Base-by-base conservation (phyloP, 2,797 vertebrate genomes). In the Lycodopsis pacificus region DNA sequence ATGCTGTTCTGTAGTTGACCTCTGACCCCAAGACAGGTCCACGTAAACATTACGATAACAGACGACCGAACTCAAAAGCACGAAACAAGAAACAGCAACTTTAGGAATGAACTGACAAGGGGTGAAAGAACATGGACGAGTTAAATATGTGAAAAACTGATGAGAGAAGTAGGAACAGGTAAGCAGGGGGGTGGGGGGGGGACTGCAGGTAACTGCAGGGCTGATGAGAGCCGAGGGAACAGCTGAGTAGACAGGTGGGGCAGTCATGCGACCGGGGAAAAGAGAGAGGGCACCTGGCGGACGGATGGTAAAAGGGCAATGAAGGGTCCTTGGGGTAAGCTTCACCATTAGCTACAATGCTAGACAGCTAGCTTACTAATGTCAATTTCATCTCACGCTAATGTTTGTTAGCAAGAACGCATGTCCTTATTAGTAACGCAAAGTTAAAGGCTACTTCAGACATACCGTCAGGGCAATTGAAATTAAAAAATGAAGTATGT, bases 1-100 rank as follows among this genome's bases (percentile, higher is more conserved):
- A 86, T 22, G 76, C 61, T 71, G 72, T 56, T 71, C 59, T 27
- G 59, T 34, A 46, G 22, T 48, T 80, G 83, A 86, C 79, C 79
- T 85, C 38, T 82, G 79, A 80, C 79, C 80, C 76, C 49, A 63
- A 49, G 73, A 88, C 51, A 14, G 51, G 6, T 57, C 30, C 25
- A 57, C 27, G 54, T 56, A 17, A 17, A 56, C 7, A 15, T 30
- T 32, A 17, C 20, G 27, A 32, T 30, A 57, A 57, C 54, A 54
- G 53, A 54, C 53, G 10, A 3, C 5, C 14, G 12, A 27, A 54
- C 25, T 7, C 25, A 54, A 54, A 13, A 27, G 13, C 53, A 53
- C 10, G 20, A 51, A 51, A 11, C 49, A 51, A 51, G 49, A 51
- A 49, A 51, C n/a, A 53, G n/a, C n/a, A 53, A 53, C 49, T 48